A percentile compares a stretch with the other conserved stretches of the same genome.
phyloP scores from a whole-genome alignment of 2,797 vertebrate genomes.

The Cyprinella venusta region DNA sequence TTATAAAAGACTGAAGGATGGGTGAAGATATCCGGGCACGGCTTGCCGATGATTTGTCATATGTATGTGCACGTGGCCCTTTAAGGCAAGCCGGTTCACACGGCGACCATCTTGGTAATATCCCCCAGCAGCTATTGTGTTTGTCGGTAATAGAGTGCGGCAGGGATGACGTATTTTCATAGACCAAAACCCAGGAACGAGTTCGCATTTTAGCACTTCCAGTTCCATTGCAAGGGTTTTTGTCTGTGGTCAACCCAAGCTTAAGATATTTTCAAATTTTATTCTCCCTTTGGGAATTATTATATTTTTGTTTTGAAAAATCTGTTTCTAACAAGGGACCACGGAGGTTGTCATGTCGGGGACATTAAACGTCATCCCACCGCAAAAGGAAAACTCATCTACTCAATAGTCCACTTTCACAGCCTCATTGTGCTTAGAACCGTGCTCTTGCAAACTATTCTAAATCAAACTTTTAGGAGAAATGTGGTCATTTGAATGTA shows the following conservation, averaged over 20 bases:
- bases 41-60: slow-evolving; percentile 9
- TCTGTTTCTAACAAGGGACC: no score
- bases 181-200: not conserved
- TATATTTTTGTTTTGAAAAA: not conserved
- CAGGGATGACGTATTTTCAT: not conserved
- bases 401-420: not conserved
- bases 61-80: not conserved
- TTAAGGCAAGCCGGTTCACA: slow-evolving; percentile 1
- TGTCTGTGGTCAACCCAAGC: not conserved
- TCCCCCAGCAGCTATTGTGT: not conserved
- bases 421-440: not conserved
- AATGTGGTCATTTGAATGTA: not conserved
- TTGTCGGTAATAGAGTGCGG: not conserved
- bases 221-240: not conserved
- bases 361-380: no score
- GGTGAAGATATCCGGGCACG: slow-evolving; percentile 48
- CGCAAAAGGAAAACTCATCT: not conserved
- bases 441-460: not conserved
- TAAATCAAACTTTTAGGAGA: not conserved
- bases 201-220: not conserved
- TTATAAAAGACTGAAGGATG: slow-evolving; percentile 49
- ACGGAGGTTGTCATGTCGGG: no score
- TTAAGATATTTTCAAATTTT: not conserved
- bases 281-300: not conserved
- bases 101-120: not conserved